Base-by-base conservation (phyloP, 2,888 invertebrate genomes). In the Crioceris asparagi region DNA sequence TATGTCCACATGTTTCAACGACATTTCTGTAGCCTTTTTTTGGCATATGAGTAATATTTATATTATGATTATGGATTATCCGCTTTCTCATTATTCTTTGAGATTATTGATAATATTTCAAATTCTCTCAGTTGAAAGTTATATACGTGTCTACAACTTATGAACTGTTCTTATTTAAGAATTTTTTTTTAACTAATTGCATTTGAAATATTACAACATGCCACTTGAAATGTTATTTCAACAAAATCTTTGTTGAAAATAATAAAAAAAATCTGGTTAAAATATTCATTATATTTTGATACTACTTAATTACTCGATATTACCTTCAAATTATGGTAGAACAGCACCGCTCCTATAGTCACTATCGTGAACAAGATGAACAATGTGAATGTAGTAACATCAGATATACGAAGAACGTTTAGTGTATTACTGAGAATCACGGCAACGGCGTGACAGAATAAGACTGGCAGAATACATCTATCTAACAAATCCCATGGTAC, bases 301-400 rank as follows among this genome's bases (percentile, higher is more conserved):
- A 21, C 10, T 6, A 10, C 10, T 21, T 27, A 7, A 27, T 27
- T n/a, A 5, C 27, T 7, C 6, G 4, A 30, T 30, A 69, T 72
- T 67, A 84, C 86, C 80, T 84, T 84, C 32, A 87, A 69, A 57
- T 84, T 85, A 56, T 85, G 85, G 65, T 85, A 87, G 65, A 85
- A 86, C 62, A 85, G 70, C 7, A 85, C 78, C 2, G 79, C 78
- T 17, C 82, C 82, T 43, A 81, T 71, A 41, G 79, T 75, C 33
- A 81, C 79, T 53, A 83, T 70, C 33, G 79, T 69, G 58, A 85
- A 81, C 72, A 83, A 77, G 19, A 84, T 74, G 62, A 86, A 86
- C 12, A 86, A 69, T 6, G 83, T 79, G 60, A 86, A 79, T 37
- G 82, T 79, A 7, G 84, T 80, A 43, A 84, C 72, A 54, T 78